phyloP scores from a whole-genome alignment of 2,888 invertebrate genomes.

The Drosophila longiperda region DNA sequence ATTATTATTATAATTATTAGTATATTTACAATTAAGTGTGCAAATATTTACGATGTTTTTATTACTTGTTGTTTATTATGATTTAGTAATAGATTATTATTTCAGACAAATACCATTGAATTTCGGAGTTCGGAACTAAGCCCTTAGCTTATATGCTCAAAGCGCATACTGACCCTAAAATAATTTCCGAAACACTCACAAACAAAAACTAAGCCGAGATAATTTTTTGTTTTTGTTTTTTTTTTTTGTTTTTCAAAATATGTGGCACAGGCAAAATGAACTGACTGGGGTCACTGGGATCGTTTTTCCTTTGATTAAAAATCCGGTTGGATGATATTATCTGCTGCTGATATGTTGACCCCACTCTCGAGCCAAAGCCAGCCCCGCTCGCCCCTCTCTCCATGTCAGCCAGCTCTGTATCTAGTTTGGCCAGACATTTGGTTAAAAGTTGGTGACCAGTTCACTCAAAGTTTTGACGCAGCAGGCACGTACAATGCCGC shows the following conservation, averaged over 20 bases:
- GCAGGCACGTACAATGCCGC: conserved; percentile 54
- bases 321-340: conserved; percentile 53
- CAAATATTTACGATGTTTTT: not conserved
- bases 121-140: not conserved
- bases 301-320: conserved; percentile 53
- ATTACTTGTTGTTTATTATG: not conserved
- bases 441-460: conserved; percentile 52
- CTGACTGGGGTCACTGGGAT: conserved; percentile 18
- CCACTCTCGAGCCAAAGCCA: not conserved
- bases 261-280: conserved; percentile 6
- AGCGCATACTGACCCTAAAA: not conserved
- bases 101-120: no score
- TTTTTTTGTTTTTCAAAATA: not conserved
- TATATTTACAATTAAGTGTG: not conserved
- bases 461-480: conserved; percentile 62
- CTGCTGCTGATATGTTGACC: conserved; percentile 48
- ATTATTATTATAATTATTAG: not conserved
- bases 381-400: not conserved
- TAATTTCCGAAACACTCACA: conserved; percentile 1
- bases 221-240: not conserved
- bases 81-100: not conserved
- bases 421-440: conserved; percentile 32
- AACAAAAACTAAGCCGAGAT: conserved; percentile 2
- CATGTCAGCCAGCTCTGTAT: not conserved
- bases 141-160: not conserved